These are phyloP conservation scores for Drosophila sucinea DNA, from an alignment of 1,140 invertebrate species.

Conservation along the genomic window DNA sequence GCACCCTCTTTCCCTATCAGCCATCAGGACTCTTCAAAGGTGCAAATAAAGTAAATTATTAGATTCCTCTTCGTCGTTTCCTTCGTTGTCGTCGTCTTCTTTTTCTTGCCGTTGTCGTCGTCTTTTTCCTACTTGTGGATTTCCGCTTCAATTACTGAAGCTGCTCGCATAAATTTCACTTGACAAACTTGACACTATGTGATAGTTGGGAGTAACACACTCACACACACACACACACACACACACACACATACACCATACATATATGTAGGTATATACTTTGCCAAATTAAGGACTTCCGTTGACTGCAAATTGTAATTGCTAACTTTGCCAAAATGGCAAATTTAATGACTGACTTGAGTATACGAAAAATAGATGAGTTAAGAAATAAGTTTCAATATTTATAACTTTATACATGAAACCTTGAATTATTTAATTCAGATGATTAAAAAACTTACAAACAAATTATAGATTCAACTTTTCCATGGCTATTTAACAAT, in stretches of 20 bases:
- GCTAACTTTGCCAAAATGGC: conserved; percentile 36
- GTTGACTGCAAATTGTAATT: conserved; percentile 53
- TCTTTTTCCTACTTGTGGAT: conserved; percentile 64
- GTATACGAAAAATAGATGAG: neutral
- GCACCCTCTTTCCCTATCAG: neutral
- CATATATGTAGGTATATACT: conserved; percentile 29
- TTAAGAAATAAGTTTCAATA: neutral
- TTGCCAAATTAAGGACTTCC: conserved; percentile 72
- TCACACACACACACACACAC: conserved; percentile 11
- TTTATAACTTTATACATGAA: neutral
- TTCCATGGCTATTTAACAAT: too few species aligned
- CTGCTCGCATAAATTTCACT: conserved; percentile 77
- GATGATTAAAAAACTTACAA: too few species aligned
- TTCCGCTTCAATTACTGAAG: conserved; percentile 75
- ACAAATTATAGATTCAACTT: too few species aligned
- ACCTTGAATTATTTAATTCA: too few species aligned
- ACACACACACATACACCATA: conserved; percentile 13
- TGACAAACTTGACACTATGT: conserved; percentile 65
- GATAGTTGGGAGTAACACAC: conserved; percentile 47
- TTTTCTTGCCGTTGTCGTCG: conserved; percentile 1
- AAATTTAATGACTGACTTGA: conserved; percentile 43
- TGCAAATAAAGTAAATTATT: conserved; percentile 82
- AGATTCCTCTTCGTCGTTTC: conserved; percentile 51
- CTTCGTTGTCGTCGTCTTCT: neutral
- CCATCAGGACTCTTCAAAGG: conserved; percentile 68